Evolutionary conservation across 2,888 invertebrate genomes (phyloP).

Genomic region (Amiota communis): DNA sequence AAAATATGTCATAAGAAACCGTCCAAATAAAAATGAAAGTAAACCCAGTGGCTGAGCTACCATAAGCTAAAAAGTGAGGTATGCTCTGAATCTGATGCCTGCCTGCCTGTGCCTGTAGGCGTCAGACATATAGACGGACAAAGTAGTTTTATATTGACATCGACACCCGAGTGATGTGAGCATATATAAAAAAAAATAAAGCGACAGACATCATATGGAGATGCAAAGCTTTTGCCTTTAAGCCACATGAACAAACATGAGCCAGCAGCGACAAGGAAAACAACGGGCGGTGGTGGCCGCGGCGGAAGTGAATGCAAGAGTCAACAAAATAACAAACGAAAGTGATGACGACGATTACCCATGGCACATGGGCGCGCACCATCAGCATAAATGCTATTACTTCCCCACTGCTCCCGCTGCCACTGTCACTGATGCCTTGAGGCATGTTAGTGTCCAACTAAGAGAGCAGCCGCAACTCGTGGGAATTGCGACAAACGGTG

Average conservation of each 20-base stretch:
- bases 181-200: no score
- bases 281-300: neutral
- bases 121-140: neutral
- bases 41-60: no score
- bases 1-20: neutral
- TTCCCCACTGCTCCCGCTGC: no score
- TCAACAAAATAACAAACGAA: neutral
- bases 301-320: slow-evolving; percentile 5
- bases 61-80: no score
- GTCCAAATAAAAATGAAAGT: no score
- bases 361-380: no score
- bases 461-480: neutral
- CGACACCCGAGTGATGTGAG: neutral
- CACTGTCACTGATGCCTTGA: neutral
- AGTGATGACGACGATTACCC: no score
- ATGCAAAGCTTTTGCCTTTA: no score
- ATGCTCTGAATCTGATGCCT: no score
- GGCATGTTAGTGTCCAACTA: neutral
- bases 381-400: no score
- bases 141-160: neutral
- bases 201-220: no score
- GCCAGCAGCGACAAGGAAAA: neutral
- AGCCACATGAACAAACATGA: no score
- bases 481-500: slow-evolving; percentile 12
- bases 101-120: neutral